Conservation (phyloP, 2,113 vertebrate genomes). For the Benitochromis conjunctus region DNA sequence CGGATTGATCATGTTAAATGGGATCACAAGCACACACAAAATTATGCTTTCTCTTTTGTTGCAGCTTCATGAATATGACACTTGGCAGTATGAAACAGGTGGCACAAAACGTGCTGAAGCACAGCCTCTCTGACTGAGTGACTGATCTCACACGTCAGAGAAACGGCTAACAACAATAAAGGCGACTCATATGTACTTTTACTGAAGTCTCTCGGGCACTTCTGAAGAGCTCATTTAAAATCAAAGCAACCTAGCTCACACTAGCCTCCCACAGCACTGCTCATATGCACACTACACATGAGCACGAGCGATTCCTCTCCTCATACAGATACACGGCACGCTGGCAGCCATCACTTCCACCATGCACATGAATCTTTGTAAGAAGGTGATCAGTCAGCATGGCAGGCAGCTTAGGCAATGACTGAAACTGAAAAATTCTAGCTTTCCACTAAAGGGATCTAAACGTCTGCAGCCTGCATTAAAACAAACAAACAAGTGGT, state of each 20-base stretch:
- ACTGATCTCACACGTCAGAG: slow-evolving; percentile 14
- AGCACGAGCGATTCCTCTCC: neutral
- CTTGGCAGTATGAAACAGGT: neutral
- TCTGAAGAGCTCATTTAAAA: slow-evolving; percentile 25
- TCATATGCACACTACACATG: neutral
- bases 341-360: neutral
- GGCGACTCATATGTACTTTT: neutral
- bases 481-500: neutral
- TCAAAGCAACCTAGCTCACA: slow-evolving; percentile 13
- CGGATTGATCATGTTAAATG: neutral
- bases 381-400: slow-evolving; percentile 13
- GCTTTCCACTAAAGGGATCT: slow-evolving; percentile 21
- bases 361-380: neutral
- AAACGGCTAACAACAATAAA: slow-evolving; percentile 16
- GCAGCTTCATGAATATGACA: neutral
- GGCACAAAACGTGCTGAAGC: neutral
- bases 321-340: neutral
- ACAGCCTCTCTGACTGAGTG: neutral
- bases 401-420: slow-evolving; percentile 13
- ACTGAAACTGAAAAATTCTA: slow-evolving; percentile 39
- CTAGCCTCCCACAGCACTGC: neutral
- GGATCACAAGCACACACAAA: neutral
- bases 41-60: neutral
- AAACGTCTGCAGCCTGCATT: slow-evolving; percentile 7
- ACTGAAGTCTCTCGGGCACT: neutral